Conservation (phyloP, 92 coral and sea anemone genomes). For the Parazoanthus swiftii region DNA sequence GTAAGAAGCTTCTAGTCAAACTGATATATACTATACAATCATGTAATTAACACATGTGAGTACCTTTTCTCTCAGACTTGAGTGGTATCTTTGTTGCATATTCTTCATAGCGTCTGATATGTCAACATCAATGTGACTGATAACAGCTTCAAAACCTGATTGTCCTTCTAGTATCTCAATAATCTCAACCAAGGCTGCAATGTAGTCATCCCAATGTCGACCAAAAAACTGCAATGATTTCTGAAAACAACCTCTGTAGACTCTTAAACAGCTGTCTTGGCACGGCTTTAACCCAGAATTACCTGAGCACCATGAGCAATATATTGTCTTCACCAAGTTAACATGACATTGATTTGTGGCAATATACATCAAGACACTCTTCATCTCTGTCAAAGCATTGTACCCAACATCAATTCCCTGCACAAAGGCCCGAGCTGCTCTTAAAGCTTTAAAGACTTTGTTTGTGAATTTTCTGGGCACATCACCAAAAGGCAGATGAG, state of each 20-base stretch:
- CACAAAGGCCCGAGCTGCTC: conserved; percentile 1
- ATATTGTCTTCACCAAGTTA: neutral
- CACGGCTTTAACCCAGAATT: neutral
- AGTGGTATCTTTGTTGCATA: conserved; percentile 1
- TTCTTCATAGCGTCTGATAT: conserved; percentile 29
- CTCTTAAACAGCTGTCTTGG: neutral
- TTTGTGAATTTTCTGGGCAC: conserved; percentile 1
- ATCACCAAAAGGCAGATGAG: conserved; percentile 15
- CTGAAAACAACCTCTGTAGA: neutral
- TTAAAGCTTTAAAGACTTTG: neutral
- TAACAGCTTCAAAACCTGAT: conserved; percentile 12
- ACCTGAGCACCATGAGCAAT: conserved; percentile 13
- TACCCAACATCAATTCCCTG: conserved; percentile 6
- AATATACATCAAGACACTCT: neutral
- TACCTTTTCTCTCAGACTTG: conserved; percentile 4
- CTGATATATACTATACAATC: too few species aligned
- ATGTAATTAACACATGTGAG: too few species aligned
- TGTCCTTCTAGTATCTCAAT: conserved; percentile 13
- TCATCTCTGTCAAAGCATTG: neutral
- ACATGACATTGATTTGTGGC: neutral
- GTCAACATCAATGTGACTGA: neutral
- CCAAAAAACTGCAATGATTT: neutral
- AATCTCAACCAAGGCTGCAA: conserved; percentile 10
- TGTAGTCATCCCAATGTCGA: conserved; percentile 24
- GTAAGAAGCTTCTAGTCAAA: too few species aligned